A percentile compares a stretch with the other conserved stretches of the same genome.
Evolutionary conservation across 2,113 vertebrate genomes (phyloP).

Genomic region (Psilopsiagon aurifrons): DNA sequence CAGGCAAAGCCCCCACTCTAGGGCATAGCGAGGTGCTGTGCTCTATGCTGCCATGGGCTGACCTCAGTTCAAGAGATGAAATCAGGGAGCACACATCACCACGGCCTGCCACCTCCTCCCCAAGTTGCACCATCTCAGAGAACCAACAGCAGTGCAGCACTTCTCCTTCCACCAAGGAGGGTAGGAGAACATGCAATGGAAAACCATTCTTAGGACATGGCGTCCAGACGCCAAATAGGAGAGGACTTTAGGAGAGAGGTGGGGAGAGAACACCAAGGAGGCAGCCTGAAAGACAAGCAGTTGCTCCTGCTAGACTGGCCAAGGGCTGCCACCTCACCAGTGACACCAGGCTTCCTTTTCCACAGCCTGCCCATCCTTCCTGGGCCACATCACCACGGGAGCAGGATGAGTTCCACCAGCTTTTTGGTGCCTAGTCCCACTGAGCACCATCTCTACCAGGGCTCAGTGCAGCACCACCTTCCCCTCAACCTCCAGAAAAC

Average conservation of each 20-base stretch:
- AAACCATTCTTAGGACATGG: not conserved
- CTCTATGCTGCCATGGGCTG: fast-evolving
- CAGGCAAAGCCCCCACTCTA: fast-evolving
- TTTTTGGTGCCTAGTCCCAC: not conserved
- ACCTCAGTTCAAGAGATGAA: not conserved
- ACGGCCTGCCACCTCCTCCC: not conserved
- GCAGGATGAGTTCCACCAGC: not conserved
- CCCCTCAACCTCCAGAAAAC: not conserved
- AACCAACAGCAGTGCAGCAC: not conserved
- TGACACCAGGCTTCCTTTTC: not conserved
- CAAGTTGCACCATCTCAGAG: not conserved
- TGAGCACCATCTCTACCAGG: not conserved
- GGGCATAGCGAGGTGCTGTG: fast-evolving
- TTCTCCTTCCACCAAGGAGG: not conserved
- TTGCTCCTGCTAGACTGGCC: not conserved
- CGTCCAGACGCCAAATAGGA: fast-evolving
- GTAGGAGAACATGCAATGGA: not conserved
- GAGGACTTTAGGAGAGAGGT: not conserved
- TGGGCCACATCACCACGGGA: not conserved
- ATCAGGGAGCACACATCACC: not conserved
- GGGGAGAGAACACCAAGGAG: not conserved
- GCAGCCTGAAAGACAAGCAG: fast-evolving
- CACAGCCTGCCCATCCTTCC: not conserved
- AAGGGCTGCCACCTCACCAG: not conserved
- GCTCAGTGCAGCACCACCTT: not conserved